Conservation (phyloP, 2,888 invertebrate species). For the Phlogophora meticulosa region DNA sequence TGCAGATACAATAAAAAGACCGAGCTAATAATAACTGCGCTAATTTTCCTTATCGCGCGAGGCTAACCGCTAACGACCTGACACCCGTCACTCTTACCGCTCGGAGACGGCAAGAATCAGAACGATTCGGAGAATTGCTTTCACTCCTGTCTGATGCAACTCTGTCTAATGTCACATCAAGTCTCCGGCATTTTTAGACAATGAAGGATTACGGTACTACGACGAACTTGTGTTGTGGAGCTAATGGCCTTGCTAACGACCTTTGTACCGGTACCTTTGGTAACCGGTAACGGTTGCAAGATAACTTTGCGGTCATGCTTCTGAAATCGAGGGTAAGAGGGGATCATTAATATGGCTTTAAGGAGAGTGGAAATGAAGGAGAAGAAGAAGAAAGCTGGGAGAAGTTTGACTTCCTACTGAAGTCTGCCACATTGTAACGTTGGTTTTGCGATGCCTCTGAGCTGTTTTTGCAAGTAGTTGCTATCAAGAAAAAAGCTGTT, state of each 20-base stretch:
- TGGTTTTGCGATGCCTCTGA: no score
- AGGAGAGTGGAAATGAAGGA: no score
- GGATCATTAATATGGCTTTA: no score
- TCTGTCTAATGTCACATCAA: slow-evolving; percentile 38
- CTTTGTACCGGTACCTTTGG: slow-evolving; percentile 9
- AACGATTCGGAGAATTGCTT: slow-evolving; percentile 60
- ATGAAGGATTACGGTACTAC: slow-evolving; percentile 34
- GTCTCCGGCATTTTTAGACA: slow-evolving; percentile 22
- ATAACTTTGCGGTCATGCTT: slow-evolving; percentile 10
- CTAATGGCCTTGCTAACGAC: slow-evolving; percentile 22
- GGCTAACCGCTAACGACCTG: slow-evolving; percentile 20
- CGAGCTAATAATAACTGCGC: slow-evolving; percentile 10
- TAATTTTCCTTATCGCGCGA: slow-evolving; percentile 49
- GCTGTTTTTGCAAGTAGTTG: no score
- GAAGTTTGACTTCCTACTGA: no score
- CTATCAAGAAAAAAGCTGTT: no score
- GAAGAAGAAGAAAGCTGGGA: no score
- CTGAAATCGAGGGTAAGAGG: no score
- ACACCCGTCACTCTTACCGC: not conserved
- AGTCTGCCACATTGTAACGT: no score
- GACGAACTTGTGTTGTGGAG: slow-evolving; percentile 19
- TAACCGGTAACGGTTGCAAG: slow-evolving; percentile 19
- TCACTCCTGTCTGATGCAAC: slow-evolving; percentile 62
- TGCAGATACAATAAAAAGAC: slow-evolving; percentile 21
- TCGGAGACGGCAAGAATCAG: not conserved